These are phyloP conservation scores for Gadus macrocephalus DNA, from an alignment of 2,113 vertebrate genomes.

Conservation along the genomic window DNA sequence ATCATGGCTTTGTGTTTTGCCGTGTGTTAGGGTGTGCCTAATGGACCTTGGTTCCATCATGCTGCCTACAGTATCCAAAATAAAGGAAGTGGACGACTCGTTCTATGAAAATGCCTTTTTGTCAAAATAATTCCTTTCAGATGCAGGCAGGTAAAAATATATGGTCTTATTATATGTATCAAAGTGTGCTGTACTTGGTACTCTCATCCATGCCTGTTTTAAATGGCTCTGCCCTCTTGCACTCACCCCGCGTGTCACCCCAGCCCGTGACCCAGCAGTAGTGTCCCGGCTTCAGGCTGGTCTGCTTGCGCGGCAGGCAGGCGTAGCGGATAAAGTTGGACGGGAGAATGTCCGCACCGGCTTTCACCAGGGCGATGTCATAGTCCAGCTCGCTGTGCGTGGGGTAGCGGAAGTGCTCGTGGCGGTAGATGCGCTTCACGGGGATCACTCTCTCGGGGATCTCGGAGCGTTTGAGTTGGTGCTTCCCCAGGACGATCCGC, in stretches of 20 bases:
- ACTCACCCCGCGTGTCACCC: constrained; percentile 65
- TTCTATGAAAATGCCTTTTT: too few species aligned
- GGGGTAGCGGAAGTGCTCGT: constrained; percentile 70
- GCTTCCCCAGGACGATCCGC: constrained; percentile 75
- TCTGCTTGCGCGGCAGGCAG: constrained; percentile 74
- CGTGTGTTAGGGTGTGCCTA: too few species aligned
- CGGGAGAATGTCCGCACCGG: constrained; percentile 58
- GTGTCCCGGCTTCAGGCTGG: constrained; percentile 58
- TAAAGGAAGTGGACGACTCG: too few species aligned
- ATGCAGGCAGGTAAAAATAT: too few species aligned
- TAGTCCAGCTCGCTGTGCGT: constrained; percentile 71
- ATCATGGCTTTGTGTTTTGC: too few species aligned
- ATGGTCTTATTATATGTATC: too few species aligned
- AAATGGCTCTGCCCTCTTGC: not conserved
- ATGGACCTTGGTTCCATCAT: too few species aligned
- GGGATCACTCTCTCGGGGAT: constrained; percentile 59
- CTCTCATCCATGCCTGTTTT: too few species aligned
- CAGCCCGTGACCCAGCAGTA: constrained; percentile 75
- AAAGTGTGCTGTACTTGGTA: too few species aligned
- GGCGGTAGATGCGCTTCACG: constrained; percentile 70
- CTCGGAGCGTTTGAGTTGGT: constrained; percentile 68
- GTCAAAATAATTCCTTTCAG: too few species aligned
- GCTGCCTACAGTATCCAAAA: too few species aligned
- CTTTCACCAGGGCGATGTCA: constrained; percentile 72
- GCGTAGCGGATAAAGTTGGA: constrained; percentile 67